These are phyloP conservation scores for Hyposmocoma kahamanoa DNA, from an alignment of 1,140 invertebrate species.

Conservation along the genomic window DNA sequence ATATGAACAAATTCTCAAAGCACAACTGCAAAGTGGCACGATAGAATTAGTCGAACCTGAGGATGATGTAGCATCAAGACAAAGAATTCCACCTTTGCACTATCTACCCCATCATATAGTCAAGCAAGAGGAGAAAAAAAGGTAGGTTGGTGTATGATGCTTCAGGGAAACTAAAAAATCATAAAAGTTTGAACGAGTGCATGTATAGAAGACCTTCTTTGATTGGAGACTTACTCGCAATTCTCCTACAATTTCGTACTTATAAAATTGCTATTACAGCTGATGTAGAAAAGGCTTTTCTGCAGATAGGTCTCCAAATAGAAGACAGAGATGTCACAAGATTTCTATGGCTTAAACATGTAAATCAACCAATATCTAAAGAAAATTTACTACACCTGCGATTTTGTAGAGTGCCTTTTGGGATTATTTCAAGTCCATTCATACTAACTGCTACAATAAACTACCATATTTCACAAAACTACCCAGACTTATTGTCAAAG, in stretches of 20 bases:
- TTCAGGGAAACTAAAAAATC: background rate
- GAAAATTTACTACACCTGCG: too few relatives aligned
- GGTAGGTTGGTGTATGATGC: conserved; percentile 10
- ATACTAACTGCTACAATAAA: conserved; percentile 6
- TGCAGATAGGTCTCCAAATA: conserved; percentile 6
- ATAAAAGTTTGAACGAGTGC: conserved; percentile 8
- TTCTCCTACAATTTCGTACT: conserved; percentile 3
- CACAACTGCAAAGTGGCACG: background rate
- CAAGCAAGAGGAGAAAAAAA: background rate
- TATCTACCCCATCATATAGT: conserved; percentile 9
- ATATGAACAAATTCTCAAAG: conserved; percentile 3
- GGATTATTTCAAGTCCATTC: conserved; percentile 8
- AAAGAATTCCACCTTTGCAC: background rate
- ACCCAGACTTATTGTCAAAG: background rate
- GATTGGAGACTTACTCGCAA: conserved; percentile 4
- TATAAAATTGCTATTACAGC: conserved; percentile 4
- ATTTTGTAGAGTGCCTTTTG: conserved; percentile 10
- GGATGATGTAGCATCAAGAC: background rate
- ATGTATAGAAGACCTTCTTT: conserved; percentile 7
- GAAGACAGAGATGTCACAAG: conserved; percentile 11
- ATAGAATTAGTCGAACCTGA: conserved; percentile 3
- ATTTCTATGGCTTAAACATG: conserved; percentile 11
- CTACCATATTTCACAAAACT: background rate
- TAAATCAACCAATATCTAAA: background rate
- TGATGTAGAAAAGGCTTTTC: conserved; percentile 9